These are phyloP conservation scores for Prinia subflava DNA, from an alignment of 2,113 vertebrate genomes.

Conservation along the genomic window DNA sequence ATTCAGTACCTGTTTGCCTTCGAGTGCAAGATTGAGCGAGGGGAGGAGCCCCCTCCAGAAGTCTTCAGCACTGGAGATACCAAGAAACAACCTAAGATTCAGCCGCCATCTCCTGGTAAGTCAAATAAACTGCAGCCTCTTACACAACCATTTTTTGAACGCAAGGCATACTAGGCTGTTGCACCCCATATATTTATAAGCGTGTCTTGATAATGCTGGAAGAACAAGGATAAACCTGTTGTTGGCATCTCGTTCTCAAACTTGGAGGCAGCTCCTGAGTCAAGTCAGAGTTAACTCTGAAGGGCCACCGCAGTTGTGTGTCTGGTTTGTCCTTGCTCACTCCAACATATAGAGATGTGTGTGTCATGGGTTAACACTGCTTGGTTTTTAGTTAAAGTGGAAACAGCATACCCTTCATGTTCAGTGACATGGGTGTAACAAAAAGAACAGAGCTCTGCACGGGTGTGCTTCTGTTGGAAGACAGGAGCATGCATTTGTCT, in stretches of 20 bases:
- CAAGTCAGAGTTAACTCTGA: neutral
- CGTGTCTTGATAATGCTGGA: neutral
- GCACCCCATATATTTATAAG: neutral
- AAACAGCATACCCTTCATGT: neutral
- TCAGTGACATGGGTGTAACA: neutral
- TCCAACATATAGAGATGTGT: accelerated
- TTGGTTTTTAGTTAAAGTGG: too few species aligned
- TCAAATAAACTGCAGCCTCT: constrained; percentile 12
- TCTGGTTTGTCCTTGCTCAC: neutral
- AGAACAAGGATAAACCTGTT: neutral
- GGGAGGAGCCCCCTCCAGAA: constrained; percentile 92
- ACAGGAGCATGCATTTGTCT: neutral
- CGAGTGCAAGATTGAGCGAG: constrained; percentile 94
- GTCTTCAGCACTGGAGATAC: constrained; percentile 84
- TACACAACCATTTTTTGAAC: neutral
- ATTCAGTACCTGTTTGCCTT: constrained; percentile 97
- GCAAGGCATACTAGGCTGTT: neutral
- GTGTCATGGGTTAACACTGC: neutral
- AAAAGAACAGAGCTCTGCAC: neutral
- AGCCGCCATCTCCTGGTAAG: constrained; percentile 96
- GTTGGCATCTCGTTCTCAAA: neutral
- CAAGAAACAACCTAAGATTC: constrained; percentile 94
- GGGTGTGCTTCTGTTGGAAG: neutral
- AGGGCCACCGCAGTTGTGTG: accelerated
- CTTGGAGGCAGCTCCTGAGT: neutral